Evolutionary conservation across 2,113 vertebrate species (phyloP).

Genomic region (Myocastor coypus): DNA sequence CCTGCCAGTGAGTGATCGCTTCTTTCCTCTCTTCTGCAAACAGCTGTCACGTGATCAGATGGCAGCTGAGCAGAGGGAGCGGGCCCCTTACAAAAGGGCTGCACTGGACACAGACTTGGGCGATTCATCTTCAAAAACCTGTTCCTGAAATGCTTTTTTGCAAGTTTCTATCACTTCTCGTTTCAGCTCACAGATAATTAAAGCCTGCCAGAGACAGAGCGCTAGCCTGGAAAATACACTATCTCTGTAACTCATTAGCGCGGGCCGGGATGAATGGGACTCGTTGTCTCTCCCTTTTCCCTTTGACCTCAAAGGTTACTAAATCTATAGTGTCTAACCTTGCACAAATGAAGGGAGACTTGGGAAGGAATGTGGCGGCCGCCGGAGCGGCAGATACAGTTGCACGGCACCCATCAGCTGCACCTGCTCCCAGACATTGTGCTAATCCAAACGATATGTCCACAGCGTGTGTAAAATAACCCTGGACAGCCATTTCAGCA

Average conservation of each 20-base stretch:
- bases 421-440: constrained; percentile 60
- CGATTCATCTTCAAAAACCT: constrained; percentile 82
- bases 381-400: neutral
- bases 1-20: constrained; percentile 82
- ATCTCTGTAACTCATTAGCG: constrained; percentile 21
- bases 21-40: constrained; percentile 74
- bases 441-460: constrained; percentile 51
- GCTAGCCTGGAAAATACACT: constrained; percentile 62
- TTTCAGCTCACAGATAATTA: constrained; percentile 78
- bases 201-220: constrained; percentile 44
- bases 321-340: constrained; percentile 57
- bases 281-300: constrained; percentile 54
- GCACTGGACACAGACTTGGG: constrained; percentile 76
- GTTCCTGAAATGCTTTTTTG: constrained; percentile 73
- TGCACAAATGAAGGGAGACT: constrained; percentile 47
- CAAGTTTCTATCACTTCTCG: constrained; percentile 72
- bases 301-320: constrained; percentile 60
- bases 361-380: constrained; percentile 15
- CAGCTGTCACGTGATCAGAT: constrained; percentile 83
- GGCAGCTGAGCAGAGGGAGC: constrained; percentile 42
- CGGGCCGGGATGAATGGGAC: constrained; percentile 55
- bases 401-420: neutral
- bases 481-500: neutral
- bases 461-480: neutral
- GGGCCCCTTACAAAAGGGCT: constrained; percentile 56